Percentiles rank a stretch among this genome's conserved stretches.
Conservation (phyloP, 2,888 invertebrate genomes). For the Thumatha senex region DNA sequence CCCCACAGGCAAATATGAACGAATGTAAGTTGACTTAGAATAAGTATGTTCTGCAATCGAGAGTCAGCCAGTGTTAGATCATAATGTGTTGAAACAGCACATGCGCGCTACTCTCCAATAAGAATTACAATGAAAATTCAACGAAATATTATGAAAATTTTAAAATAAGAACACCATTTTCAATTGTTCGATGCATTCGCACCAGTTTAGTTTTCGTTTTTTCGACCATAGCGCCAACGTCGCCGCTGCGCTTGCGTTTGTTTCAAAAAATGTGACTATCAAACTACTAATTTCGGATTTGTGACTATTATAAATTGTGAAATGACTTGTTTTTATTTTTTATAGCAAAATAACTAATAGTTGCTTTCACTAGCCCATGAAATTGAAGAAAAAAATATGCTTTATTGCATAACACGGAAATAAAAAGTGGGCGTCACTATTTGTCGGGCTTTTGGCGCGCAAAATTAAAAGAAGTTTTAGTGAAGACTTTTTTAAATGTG, state of each 20-base stretch:
- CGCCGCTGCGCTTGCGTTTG: conserved; percentile 29
- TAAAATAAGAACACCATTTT: conserved; percentile 35
- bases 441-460: conserved; percentile 40
- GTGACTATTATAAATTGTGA: conserved; percentile 31
- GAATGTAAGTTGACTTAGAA: conserved; percentile 84
- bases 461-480: conserved; percentile 23
- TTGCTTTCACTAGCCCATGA: conserved; percentile 53
- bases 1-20: conserved; percentile 83
- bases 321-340: conserved; percentile 35
- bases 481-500: conserved; percentile 16
- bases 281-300: conserved; percentile 40
- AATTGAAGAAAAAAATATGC: conserved; percentile 66
- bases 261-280: conserved; percentile 53
- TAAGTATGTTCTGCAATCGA: conserved; percentile 83
- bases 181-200: conserved; percentile 41
- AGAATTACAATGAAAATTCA: conserved; percentile 67
- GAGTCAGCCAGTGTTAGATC: conserved; percentile 82
- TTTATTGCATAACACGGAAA: conserved; percentile 54
- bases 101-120: conserved; percentile 69
- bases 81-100: conserved; percentile 82
- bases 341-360: conserved; percentile 39
- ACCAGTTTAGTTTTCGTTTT: conserved; percentile 40
- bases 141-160: conserved; percentile 37
- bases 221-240: conserved; percentile 24
- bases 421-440: conserved; percentile 48